These are phyloP conservation scores for Machaerirhynchus nigripectus DNA, from an alignment of 2,113 vertebrate genomes.

Conservation along the genomic window DNA sequence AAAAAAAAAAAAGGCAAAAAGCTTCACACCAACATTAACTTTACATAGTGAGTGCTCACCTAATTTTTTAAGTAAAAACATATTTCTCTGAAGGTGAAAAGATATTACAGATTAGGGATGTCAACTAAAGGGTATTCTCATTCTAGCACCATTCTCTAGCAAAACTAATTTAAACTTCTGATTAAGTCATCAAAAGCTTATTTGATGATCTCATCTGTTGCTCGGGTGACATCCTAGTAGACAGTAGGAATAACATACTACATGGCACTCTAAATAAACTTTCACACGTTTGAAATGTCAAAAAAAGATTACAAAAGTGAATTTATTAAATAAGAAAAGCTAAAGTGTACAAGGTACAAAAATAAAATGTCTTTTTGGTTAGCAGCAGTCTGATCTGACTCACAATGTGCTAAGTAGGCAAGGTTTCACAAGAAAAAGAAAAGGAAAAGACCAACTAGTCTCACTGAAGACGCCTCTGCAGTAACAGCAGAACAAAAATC, in stretches of 20 bases:
- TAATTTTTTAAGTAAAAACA: background rate
- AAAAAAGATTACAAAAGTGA: background rate
- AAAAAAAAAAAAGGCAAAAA: background rate
- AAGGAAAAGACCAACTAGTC: constrained; percentile 20
- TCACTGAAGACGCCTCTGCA: constrained; percentile 31
- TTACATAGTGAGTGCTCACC: background rate
- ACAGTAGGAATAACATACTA: background rate
- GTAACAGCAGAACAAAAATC: background rate
- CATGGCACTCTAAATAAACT: background rate
- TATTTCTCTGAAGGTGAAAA: background rate
- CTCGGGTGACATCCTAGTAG: background rate
- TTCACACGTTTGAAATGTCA: background rate
- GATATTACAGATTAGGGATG: background rate
- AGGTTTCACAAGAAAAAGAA: background rate
- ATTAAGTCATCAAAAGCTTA: background rate
- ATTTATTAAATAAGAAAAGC: background rate
- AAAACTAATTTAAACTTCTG: background rate
- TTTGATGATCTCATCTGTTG: background rate
- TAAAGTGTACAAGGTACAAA: background rate
- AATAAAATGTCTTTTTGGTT: constrained; percentile 19
- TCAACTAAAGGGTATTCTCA: background rate
- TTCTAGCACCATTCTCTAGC: background rate
- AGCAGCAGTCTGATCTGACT: constrained; percentile 29
- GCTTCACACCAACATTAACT: background rate
- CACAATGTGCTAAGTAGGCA: constrained; percentile 14